Base-by-base conservation (phyloP, 2,797 vertebrate species). In the Adrianichthys oophorus region DNA sequence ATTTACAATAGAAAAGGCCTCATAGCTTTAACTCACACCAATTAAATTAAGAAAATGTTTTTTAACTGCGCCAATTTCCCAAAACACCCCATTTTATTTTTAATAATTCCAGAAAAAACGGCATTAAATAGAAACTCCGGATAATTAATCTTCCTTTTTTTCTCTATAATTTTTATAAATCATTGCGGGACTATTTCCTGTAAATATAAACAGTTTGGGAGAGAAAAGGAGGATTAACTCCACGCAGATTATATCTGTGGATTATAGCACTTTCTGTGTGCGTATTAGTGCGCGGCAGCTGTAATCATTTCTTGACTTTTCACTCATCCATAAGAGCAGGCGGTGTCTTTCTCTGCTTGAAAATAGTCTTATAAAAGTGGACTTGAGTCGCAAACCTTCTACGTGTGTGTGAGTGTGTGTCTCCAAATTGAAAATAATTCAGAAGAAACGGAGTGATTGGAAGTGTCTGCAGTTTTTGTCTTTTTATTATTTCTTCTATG, bases 161-260 rank as follows among this genome's bases (percentile, higher is more conserved):
- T 37, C 26, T 29, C 26, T 29, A 0, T 29, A 29, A 6, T 29
- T 29, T 29, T 37, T 12, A 37, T 37, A 13, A 37, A 37, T 37
- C 0, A 37, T 37, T 37, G 10, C 32, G 32, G 29, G 32, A 37
- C 10, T 12, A 37, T 37, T 37, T 13, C 32, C 32, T 10, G 8
- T 37, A 37, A 37, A 42, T 47, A 16, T 57, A 52, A 73, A 60
- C 60, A 58, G 55, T 47, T 60, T 41, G 66, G 50, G 59, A 51
- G 52, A 72, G 56, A 61, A 75, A 63, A 70, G 54, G 62, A 64
- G 70, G 72, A 76, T 79, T 83, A 73, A 55, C 46, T 57, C 59
- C 54, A 42, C 61, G 43, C 65, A 72, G 74, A 84, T 77, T 82
- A 76, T 52, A 68, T 61, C 60, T 17, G 55, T 53, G 82, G 82